A percentile compares a stretch with the other conserved stretches of the same genome.
Conservation (phyloP, 2,888 invertebrate species). For the Dasypolia templi region DNA sequence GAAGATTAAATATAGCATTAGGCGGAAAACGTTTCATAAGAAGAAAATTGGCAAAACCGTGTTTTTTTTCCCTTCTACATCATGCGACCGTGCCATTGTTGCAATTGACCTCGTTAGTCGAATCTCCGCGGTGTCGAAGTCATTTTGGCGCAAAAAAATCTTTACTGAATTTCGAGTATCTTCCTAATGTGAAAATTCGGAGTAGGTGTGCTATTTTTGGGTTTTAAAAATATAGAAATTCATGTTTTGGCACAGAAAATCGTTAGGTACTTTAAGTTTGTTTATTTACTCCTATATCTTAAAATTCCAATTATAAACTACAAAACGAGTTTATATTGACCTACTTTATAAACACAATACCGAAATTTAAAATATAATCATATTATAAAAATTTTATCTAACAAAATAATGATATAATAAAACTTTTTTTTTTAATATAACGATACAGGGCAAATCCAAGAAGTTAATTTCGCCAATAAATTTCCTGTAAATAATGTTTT, state of each 20-base stretch:
- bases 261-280: too few species aligned
- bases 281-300: too few species aligned
- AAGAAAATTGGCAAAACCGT: slow-evolving; percentile 52
- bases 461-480: too few species aligned
- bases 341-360: too few species aligned
- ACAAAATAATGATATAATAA: too few species aligned
- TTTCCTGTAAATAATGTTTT: too few species aligned
- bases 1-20: slow-evolving; percentile 55
- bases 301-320: too few species aligned
- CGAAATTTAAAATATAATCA: too few species aligned
- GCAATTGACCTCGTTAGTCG: slow-evolving; percentile 61
- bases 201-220: background rate
- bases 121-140: slow-evolving; percentile 33
- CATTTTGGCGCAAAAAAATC: slow-evolving; percentile 37
- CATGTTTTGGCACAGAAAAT: background rate
- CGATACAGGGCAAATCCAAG: too few species aligned
- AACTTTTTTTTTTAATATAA: too few species aligned
- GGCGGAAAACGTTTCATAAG: slow-evolving; percentile 41
- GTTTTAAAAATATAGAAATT: background rate
- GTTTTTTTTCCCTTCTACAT: slow-evolving; percentile 54
- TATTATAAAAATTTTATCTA: too few species aligned
- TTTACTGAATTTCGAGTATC: slow-evolving; percentile 29
- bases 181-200: slow-evolving; percentile 29
- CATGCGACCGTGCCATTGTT: slow-evolving; percentile 47
- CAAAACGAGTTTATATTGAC: too few species aligned